Evolutionary conservation across 2,797 vertebrate species (phyloP), one percentile per base, ranked within the genome.

Genomic region (Argentina silus): DNA sequence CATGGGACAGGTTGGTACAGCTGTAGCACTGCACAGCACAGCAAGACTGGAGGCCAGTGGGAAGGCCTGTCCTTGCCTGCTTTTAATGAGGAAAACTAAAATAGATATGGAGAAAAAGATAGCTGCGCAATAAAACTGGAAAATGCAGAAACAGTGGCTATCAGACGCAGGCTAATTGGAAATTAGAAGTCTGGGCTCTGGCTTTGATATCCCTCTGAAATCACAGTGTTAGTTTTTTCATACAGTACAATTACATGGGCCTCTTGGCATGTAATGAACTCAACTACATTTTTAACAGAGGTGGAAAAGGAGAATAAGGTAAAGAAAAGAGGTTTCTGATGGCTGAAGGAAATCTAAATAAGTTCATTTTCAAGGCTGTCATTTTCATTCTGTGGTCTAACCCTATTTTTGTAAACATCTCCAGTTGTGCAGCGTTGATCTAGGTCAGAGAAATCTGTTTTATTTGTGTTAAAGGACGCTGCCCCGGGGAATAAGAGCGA

Each of bases 111-210:
- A 48, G 63, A 17, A 65, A 14, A 15, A 65, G 42, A 45, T 5
- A 65, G 63, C 12, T 21, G 63, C 9, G 5, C 43, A 21, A 10
- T 7, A 42, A 42, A 62, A 61, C 42, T 44, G 61, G 36, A 63
- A 43, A 4, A 42, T 63, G 61, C 36, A 63, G 14, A 21, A 62
- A 47, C 62, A 11, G 42, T 3, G 42, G 62, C 43, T 45, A 64
- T 45, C 43, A 62, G 36, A n/a, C 60, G 7, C n/a, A 45, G 43
- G 15, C 43, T 62, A 62, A 64, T 64, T 47, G 60, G 60, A 62
- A 62, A 62, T 10, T 23, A 62, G 27, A 12, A 12, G 60, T 42
- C 43, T n/a, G 3, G 8, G 42, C 8, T 64, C 62, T 64, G 43
- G 6, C 44, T 23, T 19, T 65, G 44, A 47, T 65, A 17, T 65